These are phyloP conservation scores for Ctenicera cuprea DNA, from an alignment of 2,888 invertebrate genomes.

Conservation along the genomic window DNA sequence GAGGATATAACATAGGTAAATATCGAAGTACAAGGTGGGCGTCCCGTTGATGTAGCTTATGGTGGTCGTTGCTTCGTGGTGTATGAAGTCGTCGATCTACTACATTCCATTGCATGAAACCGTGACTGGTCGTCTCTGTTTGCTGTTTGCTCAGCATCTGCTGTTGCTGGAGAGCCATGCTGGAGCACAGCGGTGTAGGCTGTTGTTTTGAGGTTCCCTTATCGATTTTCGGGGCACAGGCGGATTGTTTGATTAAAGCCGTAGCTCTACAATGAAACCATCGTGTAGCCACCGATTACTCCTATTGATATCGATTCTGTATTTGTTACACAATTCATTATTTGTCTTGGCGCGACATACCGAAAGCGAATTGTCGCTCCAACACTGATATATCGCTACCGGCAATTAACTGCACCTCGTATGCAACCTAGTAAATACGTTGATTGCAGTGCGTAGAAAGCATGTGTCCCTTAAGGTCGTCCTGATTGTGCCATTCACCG, in stretches of 20 bases:
- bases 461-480: constrained; percentile 58
- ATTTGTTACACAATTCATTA: constrained; percentile 17
- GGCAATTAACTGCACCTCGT: constrained; percentile 8
- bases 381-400: constrained; percentile 1
- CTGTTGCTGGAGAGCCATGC: constrained; percentile 32
- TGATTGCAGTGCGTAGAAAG: constrained; percentile 52
- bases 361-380: constrained; percentile 13
- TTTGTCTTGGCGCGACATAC: constrained; percentile 10
- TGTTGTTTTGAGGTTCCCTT: constrained; percentile 45
- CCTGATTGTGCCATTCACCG: constrained; percentile 56
- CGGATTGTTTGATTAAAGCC: constrained; percentile 50
- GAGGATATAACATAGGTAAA: constrained; percentile 31
- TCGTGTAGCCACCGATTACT: constrained; percentile 32
- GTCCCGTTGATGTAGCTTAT: constrained; percentile 23
- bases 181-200: constrained; percentile 37
- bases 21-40: constrained; percentile 17
- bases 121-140: constrained; percentile 33
- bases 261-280: constrained; percentile 41
- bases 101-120: constrained; percentile 32
- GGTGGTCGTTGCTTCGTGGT: constrained; percentile 22
- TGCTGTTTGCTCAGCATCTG: constrained; percentile 37
- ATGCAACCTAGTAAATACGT: constrained; percentile 4
- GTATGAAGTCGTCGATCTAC: constrained; percentile 26
- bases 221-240: constrained; percentile 53
- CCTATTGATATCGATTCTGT: constrained; percentile 31